Base-by-base conservation (phyloP, 2,888 invertebrate species). In the Aphodius granarius region DNA sequence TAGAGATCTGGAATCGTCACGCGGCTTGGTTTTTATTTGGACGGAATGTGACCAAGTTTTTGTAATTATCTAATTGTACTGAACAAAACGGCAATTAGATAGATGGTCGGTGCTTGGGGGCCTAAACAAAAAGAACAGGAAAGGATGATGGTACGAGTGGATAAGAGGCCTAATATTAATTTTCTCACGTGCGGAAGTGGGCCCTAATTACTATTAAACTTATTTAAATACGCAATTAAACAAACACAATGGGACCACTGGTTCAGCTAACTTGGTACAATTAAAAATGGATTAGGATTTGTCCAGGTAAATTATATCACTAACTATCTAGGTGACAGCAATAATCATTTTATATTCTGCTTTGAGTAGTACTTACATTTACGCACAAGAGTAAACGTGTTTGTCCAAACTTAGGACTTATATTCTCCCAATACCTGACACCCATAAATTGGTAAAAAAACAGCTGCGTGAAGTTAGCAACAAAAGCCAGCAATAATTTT, bases 161-260 rank as follows among this genome's bases (percentile, higher is more conserved):
- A 43, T 43, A 43, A 43, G 43, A 43, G 43, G 43, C 43, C 43
- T 43, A 43, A 43, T 43, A 43, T 43, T 43, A 43, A 43, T 76
- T 78, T 78, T 78, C 78, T 74, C 78, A 78, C 78, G 78, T 78
- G 78, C 78, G 78, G 77, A 78, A 78, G 76, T 68, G 73, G 72
- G 74, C n/a, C 21, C 73, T 72, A 78, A 78, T 78, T 78, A 78
- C 75, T 72, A 43, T 70, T 73, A 43, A 76, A 78, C 76, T 75
- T 73, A 78, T 78, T 78, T 81, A 79, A 80, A 78, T 78, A 78
- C 78, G 78, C 79, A 81, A 81, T 82, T 82, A 81, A 79, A 80
- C 80, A 80, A 79, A 79, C 79, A 82, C 81, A 83, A 83, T 80
- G 78, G 78, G 43, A 3, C 43, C 43, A 43, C 43, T 43, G 43